Conservation (phyloP, 2,797 vertebrate species). For the Hippocampus kuda region DNA sequence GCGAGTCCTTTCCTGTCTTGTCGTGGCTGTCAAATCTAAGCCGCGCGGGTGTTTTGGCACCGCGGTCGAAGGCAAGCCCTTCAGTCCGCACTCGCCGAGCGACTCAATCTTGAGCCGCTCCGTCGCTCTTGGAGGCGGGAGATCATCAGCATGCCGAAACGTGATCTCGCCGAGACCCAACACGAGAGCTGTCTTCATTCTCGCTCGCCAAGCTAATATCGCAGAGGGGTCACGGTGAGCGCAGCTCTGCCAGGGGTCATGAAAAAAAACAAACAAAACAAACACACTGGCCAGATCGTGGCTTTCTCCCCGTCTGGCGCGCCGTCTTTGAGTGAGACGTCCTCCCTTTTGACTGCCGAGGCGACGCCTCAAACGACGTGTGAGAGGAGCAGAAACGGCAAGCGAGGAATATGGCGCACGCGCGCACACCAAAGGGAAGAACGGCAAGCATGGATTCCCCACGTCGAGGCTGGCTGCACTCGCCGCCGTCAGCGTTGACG, state of each 20-base stretch:
- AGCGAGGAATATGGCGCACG: conserved; percentile 48
- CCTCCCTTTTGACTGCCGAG: conserved; percentile 23
- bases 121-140: conserved; percentile 24
- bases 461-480: conserved; percentile 49
- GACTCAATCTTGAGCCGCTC: neutral
- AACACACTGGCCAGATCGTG: conserved; percentile 32
- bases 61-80: neutral
- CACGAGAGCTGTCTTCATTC: conserved; percentile 59
- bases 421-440: conserved; percentile 54
- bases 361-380: conserved; percentile 43
- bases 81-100: neutral
- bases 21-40: neutral
- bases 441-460: conserved; percentile 49
- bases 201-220: conserved; percentile 52
- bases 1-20: conserved; percentile 4
- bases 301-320: conserved; percentile 53
- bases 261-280: conserved; percentile 12
- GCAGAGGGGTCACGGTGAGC: conserved; percentile 46
- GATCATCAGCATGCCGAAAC: conserved; percentile 27
- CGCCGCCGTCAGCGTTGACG: conserved; percentile 46
- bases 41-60: neutral
- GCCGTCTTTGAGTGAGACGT: conserved; percentile 40
- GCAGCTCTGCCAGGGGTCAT: conserved; percentile 34
- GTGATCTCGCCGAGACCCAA: conserved; percentile 51
- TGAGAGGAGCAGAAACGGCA: conserved; percentile 36